A percentile compares a stretch with the other conserved stretches of the same genome.
phyloP scores from a whole-genome alignment of 2,797 vertebrate species.

The Microtus obscurus region DNA sequence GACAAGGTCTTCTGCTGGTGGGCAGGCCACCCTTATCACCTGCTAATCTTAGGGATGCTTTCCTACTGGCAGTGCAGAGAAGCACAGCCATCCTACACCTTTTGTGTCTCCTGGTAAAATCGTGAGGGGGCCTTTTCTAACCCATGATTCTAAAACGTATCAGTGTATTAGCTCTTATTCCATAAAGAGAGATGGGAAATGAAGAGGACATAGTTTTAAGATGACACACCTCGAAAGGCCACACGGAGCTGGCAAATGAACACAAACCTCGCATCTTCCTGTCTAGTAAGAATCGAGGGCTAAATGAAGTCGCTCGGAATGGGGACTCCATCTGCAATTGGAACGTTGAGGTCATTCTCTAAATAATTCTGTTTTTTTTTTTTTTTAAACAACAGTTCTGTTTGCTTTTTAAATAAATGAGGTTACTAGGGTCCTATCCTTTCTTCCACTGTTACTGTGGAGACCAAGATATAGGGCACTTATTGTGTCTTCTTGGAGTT shows the following conservation, averaged over 20 bases:
- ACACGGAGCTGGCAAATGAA: neutral
- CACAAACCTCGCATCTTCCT: neutral
- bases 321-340: neutral
- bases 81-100: neutral
- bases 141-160: neutral
- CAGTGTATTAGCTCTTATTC: neutral
- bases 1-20: neutral
- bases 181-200: neutral
- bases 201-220: neutral
- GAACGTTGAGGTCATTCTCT: neutral
- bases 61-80: neutral
- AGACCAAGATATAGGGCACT: neutral
- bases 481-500: slow-evolving; percentile 10
- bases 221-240: slow-evolving; percentile 30
- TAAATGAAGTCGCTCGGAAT: neutral
- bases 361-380: neutral
- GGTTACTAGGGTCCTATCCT: slow-evolving; percentile 2
- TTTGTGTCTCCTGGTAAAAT: slow-evolving; percentile 1
- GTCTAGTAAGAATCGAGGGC: neutral
- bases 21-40: neutral
- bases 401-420: slow-evolving; percentile 60
- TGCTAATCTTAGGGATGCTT: neutral
- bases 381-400: neutral
- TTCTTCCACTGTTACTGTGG: neutral
- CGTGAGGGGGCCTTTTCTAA: neutral